These are phyloP conservation scores for Leucoraja erinaceus DNA, from an alignment of 2,113 vertebrate genomes.

Conservation along the genomic window DNA sequence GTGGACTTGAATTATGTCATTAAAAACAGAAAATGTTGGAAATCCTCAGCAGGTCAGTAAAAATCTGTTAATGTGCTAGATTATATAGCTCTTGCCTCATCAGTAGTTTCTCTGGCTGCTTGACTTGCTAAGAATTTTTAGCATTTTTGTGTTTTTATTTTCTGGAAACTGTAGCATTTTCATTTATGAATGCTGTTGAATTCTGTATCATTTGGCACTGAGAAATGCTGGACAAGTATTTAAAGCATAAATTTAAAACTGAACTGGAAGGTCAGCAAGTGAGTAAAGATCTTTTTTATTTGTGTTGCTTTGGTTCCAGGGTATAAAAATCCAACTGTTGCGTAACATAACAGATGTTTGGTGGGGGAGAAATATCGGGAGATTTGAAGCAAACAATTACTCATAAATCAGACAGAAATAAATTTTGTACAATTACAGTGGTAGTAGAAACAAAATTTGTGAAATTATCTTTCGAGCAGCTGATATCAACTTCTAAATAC, in stretches of 20 bases:
- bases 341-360: conserved; percentile 16
- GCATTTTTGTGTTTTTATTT: not conserved
- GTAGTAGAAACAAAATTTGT: not conserved
- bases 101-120: not conserved
- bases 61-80: too few species aligned
- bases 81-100: too few species aligned
- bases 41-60: too few species aligned
- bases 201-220: too few species aligned
- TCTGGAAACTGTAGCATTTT: not conserved
- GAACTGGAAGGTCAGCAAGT: not conserved
- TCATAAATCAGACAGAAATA: not conserved
- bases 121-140: too few species aligned
- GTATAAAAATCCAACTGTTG: not conserved
- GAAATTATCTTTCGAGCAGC: not conserved
- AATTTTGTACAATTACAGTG: not conserved
- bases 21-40: too few species aligned
- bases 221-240: too few species aligned
- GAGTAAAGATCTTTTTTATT: not conserved
- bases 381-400: not conserved
- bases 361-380: not conserved
- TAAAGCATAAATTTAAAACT: too few species aligned
- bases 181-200: not conserved
- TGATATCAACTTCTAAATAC: not conserved
- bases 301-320: not conserved
- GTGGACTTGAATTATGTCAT: not conserved